These are phyloP conservation scores for Rotaria sp. DNA, from an alignment of 2,888 invertebrate genomes.

Conservation along the genomic window DNA sequence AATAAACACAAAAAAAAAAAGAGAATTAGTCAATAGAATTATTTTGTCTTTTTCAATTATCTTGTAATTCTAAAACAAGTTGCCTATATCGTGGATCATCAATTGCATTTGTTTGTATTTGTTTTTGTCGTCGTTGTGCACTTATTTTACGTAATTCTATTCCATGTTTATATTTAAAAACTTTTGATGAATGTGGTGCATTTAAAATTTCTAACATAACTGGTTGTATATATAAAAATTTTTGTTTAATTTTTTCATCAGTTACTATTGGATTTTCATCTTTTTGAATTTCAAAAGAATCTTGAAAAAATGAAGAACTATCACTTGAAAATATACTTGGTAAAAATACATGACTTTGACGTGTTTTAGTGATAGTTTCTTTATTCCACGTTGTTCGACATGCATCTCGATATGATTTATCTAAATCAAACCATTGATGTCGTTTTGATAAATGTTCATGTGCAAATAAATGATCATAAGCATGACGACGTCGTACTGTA, in stretches of 20 bases:
- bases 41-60: background rate
- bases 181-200: background rate
- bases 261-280: background rate
- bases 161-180: background rate
- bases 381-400: background rate
- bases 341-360: background rate
- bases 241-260: background rate
- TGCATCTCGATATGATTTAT: slow-evolving; percentile 7
- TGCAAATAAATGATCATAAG: background rate
- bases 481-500: background rate
- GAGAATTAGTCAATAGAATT: background rate
- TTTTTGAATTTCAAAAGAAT: background rate
- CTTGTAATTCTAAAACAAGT: background rate
- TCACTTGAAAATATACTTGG: background rate
- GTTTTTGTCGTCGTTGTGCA: background rate
- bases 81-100: background rate
- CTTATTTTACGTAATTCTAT: background rate
- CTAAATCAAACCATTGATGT: background rate
- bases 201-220: slow-evolving; percentile 9
- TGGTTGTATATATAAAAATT: background rate
- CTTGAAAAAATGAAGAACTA: background rate
- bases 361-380: background rate
- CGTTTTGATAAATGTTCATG: background rate
- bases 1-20: too few species aligned
- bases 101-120: background rate